phyloP scores from a whole-genome alignment of 1,140 invertebrate species.

The Temnothorax curvispinosus region DNA sequence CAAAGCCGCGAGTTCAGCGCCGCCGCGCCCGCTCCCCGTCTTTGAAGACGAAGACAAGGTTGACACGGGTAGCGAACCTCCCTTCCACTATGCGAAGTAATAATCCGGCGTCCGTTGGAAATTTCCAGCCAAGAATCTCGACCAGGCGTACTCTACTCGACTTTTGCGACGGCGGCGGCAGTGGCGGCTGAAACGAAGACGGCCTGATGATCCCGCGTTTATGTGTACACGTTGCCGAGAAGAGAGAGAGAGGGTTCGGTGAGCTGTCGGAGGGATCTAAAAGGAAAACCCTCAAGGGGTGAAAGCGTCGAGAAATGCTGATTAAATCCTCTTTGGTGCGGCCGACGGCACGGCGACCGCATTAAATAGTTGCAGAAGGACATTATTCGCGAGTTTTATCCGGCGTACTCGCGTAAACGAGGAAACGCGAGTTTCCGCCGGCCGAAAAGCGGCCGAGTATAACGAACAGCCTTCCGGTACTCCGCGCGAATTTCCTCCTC shows the following conservation, averaged over 20 bases:
- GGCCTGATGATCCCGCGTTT: constrained; percentile 20
- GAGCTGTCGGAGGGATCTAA: constrained; percentile 36
- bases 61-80: constrained; percentile 23
- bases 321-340: constrained; percentile 73
- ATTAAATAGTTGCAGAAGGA: constrained; percentile 58
- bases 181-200: not conserved
- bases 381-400: constrained; percentile 53
- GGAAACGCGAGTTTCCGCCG: constrained; percentile 30
- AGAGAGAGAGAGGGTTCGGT: constrained; percentile 28
- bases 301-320: constrained; percentile 67
- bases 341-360: constrained; percentile 19
- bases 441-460: constrained; percentile 38
- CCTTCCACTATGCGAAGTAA: constrained; percentile 43
- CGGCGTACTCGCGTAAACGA: constrained; percentile 40
- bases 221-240: constrained; percentile 29
- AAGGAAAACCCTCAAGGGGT: constrained; percentile 47
- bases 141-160: constrained; percentile 42
- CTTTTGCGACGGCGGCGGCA: not conserved
- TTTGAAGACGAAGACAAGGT: constrained; percentile 43
- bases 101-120: constrained; percentile 54
- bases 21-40: constrained; percentile 9
- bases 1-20: constrained; percentile 25
- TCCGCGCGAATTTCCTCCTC: constrained; percentile 8
- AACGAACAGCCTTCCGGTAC: constrained; percentile 18
- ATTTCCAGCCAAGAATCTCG: constrained; percentile 57